These are phyloP conservation scores for Hydrozoanthus gracilis DNA, from an alignment of 92 coral and sea anemone genomes.

Conservation along the genomic window DNA sequence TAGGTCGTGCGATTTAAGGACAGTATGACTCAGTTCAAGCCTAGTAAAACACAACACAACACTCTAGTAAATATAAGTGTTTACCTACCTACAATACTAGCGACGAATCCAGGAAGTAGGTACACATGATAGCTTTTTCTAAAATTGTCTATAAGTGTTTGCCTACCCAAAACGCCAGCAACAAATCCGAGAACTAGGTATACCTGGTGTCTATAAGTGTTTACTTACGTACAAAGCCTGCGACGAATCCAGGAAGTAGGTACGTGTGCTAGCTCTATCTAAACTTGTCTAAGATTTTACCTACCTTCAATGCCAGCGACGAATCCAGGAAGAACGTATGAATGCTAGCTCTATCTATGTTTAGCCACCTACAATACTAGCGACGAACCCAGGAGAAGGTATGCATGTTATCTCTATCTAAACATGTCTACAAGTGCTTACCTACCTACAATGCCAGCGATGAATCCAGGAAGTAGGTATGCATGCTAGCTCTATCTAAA, in stretches of 20 bases:
- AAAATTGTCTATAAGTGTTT: neutral
- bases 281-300: too few species aligned
- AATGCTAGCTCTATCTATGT: neutral
- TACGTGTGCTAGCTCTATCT: constrained; percentile 20
- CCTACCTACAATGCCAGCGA: constrained; percentile 84
- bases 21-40: too few species aligned
- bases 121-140: neutral
- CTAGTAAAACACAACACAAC: too few species aligned
- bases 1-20: neutral
- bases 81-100: too few species aligned
- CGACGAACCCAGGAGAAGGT: constrained; percentile 73
- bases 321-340: too few species aligned
- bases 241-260: constrained; percentile 70
- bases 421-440: neutral
- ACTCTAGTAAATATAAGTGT: too few species aligned
- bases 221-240: constrained; percentile 81
- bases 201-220: neutral
- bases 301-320: too few species aligned
- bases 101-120: too few species aligned
- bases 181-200: constrained; percentile 78
- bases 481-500: neutral
- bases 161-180: constrained; percentile 85
- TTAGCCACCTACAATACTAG: constrained; percentile 79
- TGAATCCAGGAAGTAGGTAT: constrained; percentile 73
- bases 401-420: neutral